Conservation (phyloP, 2,797 vertebrate species). For the Phoeniculus purpureus region DNA sequence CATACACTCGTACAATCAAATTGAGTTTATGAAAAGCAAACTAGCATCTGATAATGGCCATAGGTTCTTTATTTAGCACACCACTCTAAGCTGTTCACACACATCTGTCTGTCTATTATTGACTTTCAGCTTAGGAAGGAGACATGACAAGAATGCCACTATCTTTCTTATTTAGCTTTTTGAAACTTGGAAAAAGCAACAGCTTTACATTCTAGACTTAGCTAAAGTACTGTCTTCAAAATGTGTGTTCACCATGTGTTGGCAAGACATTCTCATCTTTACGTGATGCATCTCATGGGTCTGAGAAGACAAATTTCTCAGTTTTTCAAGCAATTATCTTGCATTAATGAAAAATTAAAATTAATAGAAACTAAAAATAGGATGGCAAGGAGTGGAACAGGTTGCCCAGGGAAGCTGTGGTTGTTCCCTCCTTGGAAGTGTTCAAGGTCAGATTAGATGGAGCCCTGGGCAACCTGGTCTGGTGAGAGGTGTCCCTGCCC, state of each 20-base stretch:
- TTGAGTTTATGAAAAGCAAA: background rate
- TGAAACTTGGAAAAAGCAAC: background rate
- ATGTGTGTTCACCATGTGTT: fast-evolving
- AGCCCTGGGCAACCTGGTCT: too few relatives aligned
- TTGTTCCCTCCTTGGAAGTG: too few relatives aligned
- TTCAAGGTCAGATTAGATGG: too few relatives aligned
- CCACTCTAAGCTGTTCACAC: background rate
- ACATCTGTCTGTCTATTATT: background rate
- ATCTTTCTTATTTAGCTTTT: background rate
- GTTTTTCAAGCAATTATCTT: background rate
- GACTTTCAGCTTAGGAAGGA: background rate
- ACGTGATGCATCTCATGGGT: background rate
- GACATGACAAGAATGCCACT: background rate
- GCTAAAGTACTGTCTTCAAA: background rate
- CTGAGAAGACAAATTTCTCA: background rate
- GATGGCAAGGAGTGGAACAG: too few relatives aligned
- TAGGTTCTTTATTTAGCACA: background rate
- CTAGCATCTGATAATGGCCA: background rate
- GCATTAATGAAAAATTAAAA: background rate
- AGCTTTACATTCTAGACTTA: background rate
- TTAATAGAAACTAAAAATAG: too few relatives aligned
- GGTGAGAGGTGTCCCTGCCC: too few relatives aligned
- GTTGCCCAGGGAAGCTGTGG: too few relatives aligned
- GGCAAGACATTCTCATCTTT: background rate
- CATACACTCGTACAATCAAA: background rate